phyloP scores from a whole-genome alignment of 1,140 invertebrate genomes.

The Zelostemma sp. region DNA sequence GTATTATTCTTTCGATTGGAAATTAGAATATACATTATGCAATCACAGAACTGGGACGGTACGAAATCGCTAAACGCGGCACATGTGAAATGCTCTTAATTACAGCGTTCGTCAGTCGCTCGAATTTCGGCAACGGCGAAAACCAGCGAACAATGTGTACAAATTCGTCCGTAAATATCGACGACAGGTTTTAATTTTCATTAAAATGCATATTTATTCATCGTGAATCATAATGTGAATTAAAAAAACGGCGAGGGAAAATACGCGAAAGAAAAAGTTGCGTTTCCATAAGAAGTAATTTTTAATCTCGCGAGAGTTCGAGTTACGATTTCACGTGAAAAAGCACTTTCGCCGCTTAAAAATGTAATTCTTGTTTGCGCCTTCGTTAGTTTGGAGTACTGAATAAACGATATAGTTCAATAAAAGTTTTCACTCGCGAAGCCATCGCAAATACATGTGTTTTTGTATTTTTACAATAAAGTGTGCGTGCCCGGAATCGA shows the following conservation, averaged over 20 bases:
- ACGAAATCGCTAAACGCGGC: not conserved
- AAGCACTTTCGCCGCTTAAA: conserved; percentile 8
- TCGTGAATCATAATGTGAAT: too few species aligned
- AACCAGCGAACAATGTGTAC: too few species aligned
- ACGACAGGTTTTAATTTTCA: too few species aligned
- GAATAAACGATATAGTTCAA: conserved; percentile 40
- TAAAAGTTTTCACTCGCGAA: conserved; percentile 15
- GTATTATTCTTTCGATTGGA: conserved; percentile 6
- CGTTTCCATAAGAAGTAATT: too few species aligned
- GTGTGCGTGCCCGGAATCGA: not conserved
- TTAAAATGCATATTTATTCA: too few species aligned
- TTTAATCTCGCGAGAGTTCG: too few species aligned
- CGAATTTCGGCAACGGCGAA: too few species aligned
- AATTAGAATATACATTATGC: conserved; percentile 29
- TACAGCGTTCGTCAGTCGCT: not conserved
- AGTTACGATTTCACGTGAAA: not conserved
- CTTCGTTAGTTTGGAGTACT: conserved; percentile 36
- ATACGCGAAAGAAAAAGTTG: too few species aligned
- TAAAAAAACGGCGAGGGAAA: too few species aligned
- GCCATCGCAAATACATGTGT: conserved; percentile 1
- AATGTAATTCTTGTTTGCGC: conserved; percentile 27
- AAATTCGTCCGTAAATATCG: too few species aligned
- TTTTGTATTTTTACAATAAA: not conserved
- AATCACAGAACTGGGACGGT: conserved; percentile 1
- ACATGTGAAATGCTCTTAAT: not conserved